Conservation (phyloP, 2,888 invertebrate species). For the Lochmaea capreae region DNA sequence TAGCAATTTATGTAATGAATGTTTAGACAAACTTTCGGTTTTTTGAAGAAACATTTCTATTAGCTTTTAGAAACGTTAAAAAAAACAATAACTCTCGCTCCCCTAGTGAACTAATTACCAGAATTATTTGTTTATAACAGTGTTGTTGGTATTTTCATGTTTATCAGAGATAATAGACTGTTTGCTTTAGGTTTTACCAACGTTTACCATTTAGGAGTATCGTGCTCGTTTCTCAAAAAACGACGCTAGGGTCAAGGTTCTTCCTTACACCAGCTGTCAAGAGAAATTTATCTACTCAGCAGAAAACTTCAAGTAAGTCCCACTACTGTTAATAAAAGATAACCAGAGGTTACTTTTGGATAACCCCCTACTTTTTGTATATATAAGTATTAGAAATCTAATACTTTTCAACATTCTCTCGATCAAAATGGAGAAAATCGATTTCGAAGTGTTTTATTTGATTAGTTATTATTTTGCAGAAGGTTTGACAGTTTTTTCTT, state of each 20-base stretch:
- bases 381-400: slow-evolving; percentile 20
- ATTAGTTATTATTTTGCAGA: slow-evolving; percentile 31
- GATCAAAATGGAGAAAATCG: slow-evolving; percentile 35
- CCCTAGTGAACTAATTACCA: not conserved
- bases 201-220: slow-evolving; percentile 28
- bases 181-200: slow-evolving; percentile 30
- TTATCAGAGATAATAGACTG: not conserved
- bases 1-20: too few relatives aligned
- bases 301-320: slow-evolving; percentile 47
- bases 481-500: slow-evolving; percentile 38
- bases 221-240: slow-evolving; percentile 28
- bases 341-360: slow-evolving; percentile 24
- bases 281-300: slow-evolving; percentile 44
- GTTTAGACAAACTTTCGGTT: too few relatives aligned
- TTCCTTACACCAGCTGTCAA: slow-evolving; percentile 31
- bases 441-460: slow-evolving; percentile 35
- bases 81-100: too few relatives aligned
- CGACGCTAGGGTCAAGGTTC: slow-evolving; percentile 33
- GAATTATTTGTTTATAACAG: not conserved
- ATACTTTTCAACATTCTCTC: not conserved
- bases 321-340: slow-evolving; percentile 12
- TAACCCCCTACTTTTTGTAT: slow-evolving; percentile 23
- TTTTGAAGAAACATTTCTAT: too few relatives aligned
- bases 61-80: too few relatives aligned
- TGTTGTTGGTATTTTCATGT: not conserved